These are phyloP conservation scores for Nymphalis urticae DNA, from an alignment of 2,888 invertebrate species.

Conservation along the genomic window DNA sequence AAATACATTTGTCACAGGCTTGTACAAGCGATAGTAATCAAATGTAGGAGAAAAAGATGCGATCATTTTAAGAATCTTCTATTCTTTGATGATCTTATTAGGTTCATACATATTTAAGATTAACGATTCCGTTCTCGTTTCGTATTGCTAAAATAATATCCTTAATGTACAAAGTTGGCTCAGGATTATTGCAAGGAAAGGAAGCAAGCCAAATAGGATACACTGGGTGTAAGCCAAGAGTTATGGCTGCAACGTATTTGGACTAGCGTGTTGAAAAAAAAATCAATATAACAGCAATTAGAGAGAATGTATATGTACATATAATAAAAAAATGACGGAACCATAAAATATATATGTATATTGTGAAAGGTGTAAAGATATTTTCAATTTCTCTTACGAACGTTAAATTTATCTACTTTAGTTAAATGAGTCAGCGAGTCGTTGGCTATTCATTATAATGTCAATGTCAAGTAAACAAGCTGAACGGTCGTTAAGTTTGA, in stretches of 20 bases:
- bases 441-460: slow-evolving; percentile 37
- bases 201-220: slow-evolving; percentile 31
- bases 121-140: background rate
- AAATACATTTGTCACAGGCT: too few relatives aligned
- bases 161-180: slow-evolving; percentile 33
- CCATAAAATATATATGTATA: slow-evolving; percentile 17
- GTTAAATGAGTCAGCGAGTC: slow-evolving; percentile 32
- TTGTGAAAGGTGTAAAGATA: slow-evolving; percentile 32
- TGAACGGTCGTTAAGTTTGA: slow-evolving; percentile 35
- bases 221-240: slow-evolving; percentile 31
- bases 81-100: background rate
- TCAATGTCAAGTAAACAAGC: slow-evolving; percentile 40
- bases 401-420: slow-evolving; percentile 29
- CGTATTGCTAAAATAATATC: slow-evolving; percentile 9
- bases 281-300: slow-evolving; percentile 19
- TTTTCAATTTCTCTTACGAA: slow-evolving; percentile 32
- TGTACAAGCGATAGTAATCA: too few relatives aligned
- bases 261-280: slow-evolving; percentile 16
- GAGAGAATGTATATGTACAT: background rate
- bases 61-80: background rate
- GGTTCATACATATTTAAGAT: background rate
- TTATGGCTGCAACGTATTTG: slow-evolving; percentile 19
- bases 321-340: background rate
- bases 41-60: too few relatives aligned
- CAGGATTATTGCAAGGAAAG: slow-evolving; percentile 22